phyloP scores from a whole-genome alignment of 2,113 vertebrate species.

The Synodontis membranacea region DNA sequence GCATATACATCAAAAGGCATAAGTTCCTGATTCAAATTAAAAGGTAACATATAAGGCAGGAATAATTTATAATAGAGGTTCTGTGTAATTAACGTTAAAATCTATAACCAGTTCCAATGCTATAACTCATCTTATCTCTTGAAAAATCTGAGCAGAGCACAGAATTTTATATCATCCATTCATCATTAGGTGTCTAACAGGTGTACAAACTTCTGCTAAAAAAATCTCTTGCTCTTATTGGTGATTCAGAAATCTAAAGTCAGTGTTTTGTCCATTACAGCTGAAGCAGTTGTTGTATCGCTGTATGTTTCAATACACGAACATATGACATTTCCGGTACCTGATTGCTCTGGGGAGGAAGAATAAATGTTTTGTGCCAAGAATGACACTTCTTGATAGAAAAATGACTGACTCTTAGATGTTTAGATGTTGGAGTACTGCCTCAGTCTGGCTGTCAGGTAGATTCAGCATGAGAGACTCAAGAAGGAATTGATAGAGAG shows the following conservation, averaged over 20 bases:
- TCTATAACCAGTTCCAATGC: not conserved
- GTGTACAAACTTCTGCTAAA: not conserved
- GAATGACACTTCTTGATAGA: not conserved
- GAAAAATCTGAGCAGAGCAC: not conserved
- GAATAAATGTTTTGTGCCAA: not conserved
- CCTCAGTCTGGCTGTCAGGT: not conserved
- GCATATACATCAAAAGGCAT: not conserved
- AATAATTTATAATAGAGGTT: not conserved
- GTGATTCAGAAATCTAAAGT: not conserved
- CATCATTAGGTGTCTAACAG: not conserved
- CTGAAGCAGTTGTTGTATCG: slow-evolving; percentile 35
- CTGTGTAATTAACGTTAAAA: not conserved
- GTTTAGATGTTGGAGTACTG: not conserved
- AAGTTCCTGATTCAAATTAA: not conserved
- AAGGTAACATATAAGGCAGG: not conserved
- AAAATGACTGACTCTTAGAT: not conserved
- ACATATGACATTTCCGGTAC: slow-evolving; percentile 26
- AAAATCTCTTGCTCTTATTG: not conserved
- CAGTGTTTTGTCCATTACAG: slow-evolving; percentile 30
- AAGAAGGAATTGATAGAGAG: not conserved
- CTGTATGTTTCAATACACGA: slow-evolving; percentile 14
- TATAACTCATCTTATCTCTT: not conserved
- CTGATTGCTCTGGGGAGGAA: slow-evolving; percentile 38
- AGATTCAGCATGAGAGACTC: not conserved
- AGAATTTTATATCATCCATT: not conserved